Evolutionary conservation across 2,888 invertebrate species (phyloP).

Genomic region (Alentia gelatinosa): DNA sequence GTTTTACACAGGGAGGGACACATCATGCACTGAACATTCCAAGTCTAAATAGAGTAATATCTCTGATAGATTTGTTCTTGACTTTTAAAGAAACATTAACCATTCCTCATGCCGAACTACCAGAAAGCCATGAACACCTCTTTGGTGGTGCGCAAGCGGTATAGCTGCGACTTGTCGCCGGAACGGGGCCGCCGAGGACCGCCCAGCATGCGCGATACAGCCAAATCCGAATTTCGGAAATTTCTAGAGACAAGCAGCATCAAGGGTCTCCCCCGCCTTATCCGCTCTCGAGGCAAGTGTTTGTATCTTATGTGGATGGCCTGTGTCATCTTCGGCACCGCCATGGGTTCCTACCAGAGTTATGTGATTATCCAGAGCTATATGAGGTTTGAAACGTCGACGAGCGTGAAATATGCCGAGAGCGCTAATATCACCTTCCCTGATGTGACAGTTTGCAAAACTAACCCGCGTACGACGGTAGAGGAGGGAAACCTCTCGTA

Average conservation of each 20-base stretch:
- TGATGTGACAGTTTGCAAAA: constrained; percentile 29
- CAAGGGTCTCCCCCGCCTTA: constrained; percentile 38
- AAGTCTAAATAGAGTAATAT: too few relatives aligned
- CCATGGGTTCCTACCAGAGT: constrained; percentile 28
- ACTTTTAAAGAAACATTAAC: background rate
- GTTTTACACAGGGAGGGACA: too few relatives aligned
- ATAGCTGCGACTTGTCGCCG: constrained; percentile 37
- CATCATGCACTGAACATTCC: too few relatives aligned
- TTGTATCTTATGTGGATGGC: constrained; percentile 43
- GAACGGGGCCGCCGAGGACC: constrained; percentile 18
- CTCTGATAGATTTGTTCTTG: too few relatives aligned
- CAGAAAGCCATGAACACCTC: constrained; percentile 51
- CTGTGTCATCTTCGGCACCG: constrained; percentile 37
- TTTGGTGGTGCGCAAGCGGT: constrained; percentile 30
- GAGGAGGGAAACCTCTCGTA: constrained; percentile 44
- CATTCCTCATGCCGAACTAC: constrained; percentile 2
- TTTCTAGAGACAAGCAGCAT: constrained; percentile 38
- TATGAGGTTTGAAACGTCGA: constrained; percentile 32
- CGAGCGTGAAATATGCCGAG: constrained; percentile 27
- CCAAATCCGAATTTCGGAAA: constrained; percentile 34
- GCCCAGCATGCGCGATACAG: constrained; percentile 28
- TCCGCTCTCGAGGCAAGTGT: constrained; percentile 20
- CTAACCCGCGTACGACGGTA: constrained; percentile 20
- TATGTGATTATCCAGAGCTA: constrained; percentile 36
- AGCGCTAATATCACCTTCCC: constrained; percentile 19